A percentile compares a stretch with the other conserved stretches of the same genome.
Conservation (phyloP, 2,888 invertebrate genomes). For the Dastarcus helophoroides region DNA sequence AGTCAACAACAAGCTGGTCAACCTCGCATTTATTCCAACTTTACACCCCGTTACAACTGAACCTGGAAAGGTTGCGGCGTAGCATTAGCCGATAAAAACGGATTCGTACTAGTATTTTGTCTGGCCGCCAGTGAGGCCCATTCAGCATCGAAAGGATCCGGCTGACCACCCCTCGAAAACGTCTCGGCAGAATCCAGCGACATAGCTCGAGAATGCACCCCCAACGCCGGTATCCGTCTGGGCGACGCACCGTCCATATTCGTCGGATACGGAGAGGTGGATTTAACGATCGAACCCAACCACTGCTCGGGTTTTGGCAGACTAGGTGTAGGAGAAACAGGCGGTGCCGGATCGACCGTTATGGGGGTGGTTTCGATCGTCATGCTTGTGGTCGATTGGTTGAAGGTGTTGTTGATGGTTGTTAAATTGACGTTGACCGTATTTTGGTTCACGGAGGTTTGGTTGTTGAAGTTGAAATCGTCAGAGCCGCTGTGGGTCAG, state of each 20-base stretch:
- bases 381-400: conserved; percentile 25
- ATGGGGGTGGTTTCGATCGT: conserved; percentile 17
- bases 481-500: conserved; percentile 48
- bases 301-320: conserved; percentile 76
- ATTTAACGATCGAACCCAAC: conserved; percentile 61
- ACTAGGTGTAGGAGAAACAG: conserved; percentile 9
- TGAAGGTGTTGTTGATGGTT: conserved; percentile 29
- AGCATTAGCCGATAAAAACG: conserved; percentile 43
- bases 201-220: conserved; percentile 41
- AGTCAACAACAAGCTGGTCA: too few relatives aligned
- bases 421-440: conserved; percentile 34
- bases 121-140: conserved; percentile 58
- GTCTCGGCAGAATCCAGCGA: conserved; percentile 41
- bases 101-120: conserved; percentile 47
- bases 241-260: conserved; percentile 36
- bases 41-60: conserved; percentile 49
- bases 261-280: conserved; percentile 35
- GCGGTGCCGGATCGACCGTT: conserved; percentile 16
- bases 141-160: conserved; percentile 75
- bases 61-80: conserved; percentile 48
- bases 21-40: too few relatives aligned
- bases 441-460: conserved; percentile 44
- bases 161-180: conserved; percentile 22
- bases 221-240: conserved; percentile 43
- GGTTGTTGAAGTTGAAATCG: conserved; percentile 46